These are phyloP conservation scores for Ectropis crepuscularia DNA, from an alignment of 2,888 invertebrate genomes.

Conservation along the genomic window DNA sequence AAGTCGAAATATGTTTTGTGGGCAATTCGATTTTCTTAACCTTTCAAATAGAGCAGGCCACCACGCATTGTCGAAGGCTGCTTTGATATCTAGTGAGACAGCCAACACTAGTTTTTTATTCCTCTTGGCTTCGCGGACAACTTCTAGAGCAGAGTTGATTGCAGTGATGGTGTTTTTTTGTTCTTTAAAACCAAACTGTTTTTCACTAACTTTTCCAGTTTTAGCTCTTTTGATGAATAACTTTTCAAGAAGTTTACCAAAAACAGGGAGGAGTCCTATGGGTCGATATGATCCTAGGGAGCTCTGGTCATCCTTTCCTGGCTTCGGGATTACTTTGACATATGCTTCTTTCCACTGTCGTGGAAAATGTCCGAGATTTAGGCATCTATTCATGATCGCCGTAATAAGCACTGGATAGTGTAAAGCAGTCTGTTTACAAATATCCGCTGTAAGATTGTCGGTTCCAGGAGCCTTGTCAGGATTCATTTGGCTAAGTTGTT, in stretches of 20 bases:
- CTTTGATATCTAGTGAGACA: constrained; percentile 36
- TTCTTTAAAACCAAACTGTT: constrained; percentile 38
- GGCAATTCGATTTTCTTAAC: constrained; percentile 31
- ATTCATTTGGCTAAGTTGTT: no score
- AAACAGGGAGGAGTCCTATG: constrained; percentile 39
- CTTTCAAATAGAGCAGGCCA: constrained; percentile 40
- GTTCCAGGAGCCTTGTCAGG: no score
- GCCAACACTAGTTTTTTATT: constrained; percentile 17
- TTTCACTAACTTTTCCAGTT: neutral
- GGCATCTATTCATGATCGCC: no score
- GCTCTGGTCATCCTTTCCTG: constrained; percentile 17
- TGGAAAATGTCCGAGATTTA: no score
- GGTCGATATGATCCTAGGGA: constrained; percentile 38
- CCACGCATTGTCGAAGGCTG: constrained; percentile 41
- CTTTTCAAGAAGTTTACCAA: constrained; percentile 42
- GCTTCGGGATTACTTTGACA: constrained; percentile 45
- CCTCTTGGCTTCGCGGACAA: no score
- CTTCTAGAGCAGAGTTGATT: neutral
- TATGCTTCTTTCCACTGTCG: constrained; percentile 20
- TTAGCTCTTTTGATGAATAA: constrained; percentile 20
- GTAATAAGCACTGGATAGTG: no score
- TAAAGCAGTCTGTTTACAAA: no score
- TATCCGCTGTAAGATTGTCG: no score
- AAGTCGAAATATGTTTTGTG: constrained; percentile 35
- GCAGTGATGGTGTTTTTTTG: constrained; percentile 34